Percentiles rank a stretch among this genome's conserved stretches.
Conservation (phyloP, 2,888 invertebrate species). For the Automeris io region DNA sequence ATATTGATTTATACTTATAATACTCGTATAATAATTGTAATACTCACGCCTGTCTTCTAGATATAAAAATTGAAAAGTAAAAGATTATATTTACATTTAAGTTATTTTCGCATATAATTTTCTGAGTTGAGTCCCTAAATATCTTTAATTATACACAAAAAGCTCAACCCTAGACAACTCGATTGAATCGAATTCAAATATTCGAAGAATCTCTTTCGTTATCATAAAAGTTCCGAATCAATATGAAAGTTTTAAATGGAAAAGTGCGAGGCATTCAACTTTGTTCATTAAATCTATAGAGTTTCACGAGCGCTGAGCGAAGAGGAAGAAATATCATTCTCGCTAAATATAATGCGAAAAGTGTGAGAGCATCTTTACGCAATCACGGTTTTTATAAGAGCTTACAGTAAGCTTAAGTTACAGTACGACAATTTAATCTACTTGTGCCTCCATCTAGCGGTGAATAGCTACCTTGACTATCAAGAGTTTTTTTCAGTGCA, state of each 20-base stretch:
- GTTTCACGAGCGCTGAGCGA: constrained; percentile 34
- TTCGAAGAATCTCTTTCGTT: constrained; percentile 36
- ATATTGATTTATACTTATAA: too few relatives aligned
- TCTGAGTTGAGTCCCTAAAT: too few relatives aligned
- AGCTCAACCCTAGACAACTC: neutral
- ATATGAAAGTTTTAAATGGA: constrained; percentile 66
- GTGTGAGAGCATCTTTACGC: constrained; percentile 27
- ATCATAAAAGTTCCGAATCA: constrained; percentile 54
- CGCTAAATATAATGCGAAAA: constrained; percentile 46
- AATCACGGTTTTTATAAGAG: constrained; percentile 22
- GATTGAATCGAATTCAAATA: constrained; percentile 6
- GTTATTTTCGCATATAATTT: too few relatives aligned
- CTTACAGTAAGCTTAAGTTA: neutral
- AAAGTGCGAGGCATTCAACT: constrained; percentile 56
- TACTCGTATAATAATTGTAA: too few relatives aligned
- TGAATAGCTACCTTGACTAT: too few relatives aligned
- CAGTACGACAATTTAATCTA: neutral
- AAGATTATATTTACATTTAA: too few relatives aligned
- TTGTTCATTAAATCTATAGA: constrained; percentile 66
- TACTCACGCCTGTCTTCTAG: too few relatives aligned
- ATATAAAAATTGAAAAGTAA: too few relatives aligned
- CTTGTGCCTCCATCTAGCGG: constrained; percentile 52
- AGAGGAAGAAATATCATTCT: constrained; percentile 41
- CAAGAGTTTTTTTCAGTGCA: neutral
- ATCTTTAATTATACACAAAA: neutral